Evolutionary conservation across 2,797 vertebrate genomes (phyloP).

Genomic region (Aquila chrysaetos): DNA sequence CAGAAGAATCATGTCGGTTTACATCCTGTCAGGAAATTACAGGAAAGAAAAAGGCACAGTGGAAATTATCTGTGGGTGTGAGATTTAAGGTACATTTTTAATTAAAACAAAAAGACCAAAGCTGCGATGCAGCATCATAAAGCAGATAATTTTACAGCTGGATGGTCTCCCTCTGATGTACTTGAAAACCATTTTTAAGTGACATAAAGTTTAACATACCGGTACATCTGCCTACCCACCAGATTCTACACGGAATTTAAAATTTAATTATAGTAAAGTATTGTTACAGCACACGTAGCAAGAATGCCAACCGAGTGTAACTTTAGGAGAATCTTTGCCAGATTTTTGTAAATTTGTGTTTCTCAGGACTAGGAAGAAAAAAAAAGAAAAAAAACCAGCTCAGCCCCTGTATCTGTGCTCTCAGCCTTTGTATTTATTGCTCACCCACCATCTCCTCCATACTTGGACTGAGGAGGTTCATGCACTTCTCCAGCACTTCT

Average conservation of each 20-base stretch:
- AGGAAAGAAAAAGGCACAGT: neutral
- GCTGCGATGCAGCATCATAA: conserved; percentile 79
- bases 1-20: neutral
- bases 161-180: conserved; percentile 90
- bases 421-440: neutral
- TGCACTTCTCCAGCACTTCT: neutral
- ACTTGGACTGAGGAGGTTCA: neutral
- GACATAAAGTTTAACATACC: conserved; percentile 99
- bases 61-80: conserved; percentile 7
- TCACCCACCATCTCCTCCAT: neutral
- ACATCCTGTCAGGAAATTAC: neutral
- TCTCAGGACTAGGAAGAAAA: neutral
- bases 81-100: conserved; percentile 76
- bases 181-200: conserved; percentile 95
- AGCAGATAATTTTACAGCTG: conserved; percentile 95
- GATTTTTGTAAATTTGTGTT: conserved; percentile 20
- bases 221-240: conserved; percentile 93
- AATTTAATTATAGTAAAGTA: conserved; percentile 89
- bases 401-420: neutral
- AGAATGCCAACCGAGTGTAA: conserved; percentile 70
- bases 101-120: conserved; percentile 78
- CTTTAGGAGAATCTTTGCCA: conserved; percentile 34
- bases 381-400: neutral
- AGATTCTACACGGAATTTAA: conserved; percentile 89
- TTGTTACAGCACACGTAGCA: conserved; percentile 67